phyloP scores from a whole-genome alignment of 2,888 invertebrate species.

The Criorhina ranunculi region DNA sequence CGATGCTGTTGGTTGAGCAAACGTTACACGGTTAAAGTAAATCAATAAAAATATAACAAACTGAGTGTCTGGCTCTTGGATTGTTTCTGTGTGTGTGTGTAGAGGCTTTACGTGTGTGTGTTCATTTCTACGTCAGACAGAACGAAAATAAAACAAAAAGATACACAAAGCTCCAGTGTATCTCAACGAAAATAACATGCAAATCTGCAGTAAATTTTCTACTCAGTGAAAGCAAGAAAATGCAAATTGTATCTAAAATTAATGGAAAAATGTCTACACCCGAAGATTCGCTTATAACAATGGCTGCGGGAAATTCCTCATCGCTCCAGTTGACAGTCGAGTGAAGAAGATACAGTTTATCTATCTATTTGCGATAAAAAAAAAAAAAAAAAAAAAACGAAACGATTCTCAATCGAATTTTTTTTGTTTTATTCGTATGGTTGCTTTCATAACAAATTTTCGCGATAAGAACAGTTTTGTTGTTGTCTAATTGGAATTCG shows the following conservation, averaged over 20 bases:
- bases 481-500: constrained; percentile 71
- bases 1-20: constrained; percentile 69
- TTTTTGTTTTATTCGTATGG: constrained; percentile 13
- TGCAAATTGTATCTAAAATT: constrained; percentile 28
- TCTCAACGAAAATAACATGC: constrained; percentile 45
- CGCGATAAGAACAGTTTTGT: constrained; percentile 55
- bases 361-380: constrained; percentile 23
- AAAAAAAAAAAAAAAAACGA: no score
- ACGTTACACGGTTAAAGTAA: constrained; percentile 67
- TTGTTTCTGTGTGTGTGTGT: constrained; percentile 28
- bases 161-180: constrained; percentile 37
- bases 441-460: constrained; percentile 40
- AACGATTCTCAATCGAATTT: constrained; percentile 43
- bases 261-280: constrained; percentile 32
- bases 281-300: constrained; percentile 54
- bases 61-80: constrained; percentile 40
- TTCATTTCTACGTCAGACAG: constrained; percentile 62
- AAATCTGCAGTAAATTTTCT: constrained; percentile 30
- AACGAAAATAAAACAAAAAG: constrained; percentile 63
- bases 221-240: background rate
- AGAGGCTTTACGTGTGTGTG: constrained; percentile 6
- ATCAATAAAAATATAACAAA: constrained; percentile 76
- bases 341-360: constrained; percentile 43
- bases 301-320: constrained; percentile 46
- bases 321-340: constrained; percentile 24